Percentiles rank a stretch among this genome's conserved stretches.
Evolutionary conservation across 2,888 invertebrate genomes (phyloP).

Genomic region (Gerris lacustris): DNA sequence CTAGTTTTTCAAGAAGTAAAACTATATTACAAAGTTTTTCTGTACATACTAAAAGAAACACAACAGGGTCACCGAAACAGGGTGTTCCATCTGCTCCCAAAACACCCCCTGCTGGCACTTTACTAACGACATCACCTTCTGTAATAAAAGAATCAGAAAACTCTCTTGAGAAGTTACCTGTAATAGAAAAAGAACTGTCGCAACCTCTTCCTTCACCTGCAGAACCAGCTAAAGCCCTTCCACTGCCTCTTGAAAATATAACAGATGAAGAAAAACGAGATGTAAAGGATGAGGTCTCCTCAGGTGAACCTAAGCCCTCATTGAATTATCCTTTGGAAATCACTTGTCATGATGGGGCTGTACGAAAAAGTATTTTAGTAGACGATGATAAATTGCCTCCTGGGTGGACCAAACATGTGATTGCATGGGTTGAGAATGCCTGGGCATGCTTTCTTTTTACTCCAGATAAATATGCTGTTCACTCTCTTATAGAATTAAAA

Average conservation of each 20-base stretch:
- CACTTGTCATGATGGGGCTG: constrained; percentile 19
- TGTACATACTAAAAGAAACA: not conserved
- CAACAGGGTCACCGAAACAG: not conserved
- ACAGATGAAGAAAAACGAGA: not conserved
- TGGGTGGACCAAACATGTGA: constrained; percentile 68
- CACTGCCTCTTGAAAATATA: not conserved
- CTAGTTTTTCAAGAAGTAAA: not conserved
- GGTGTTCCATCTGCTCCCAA: not conserved
- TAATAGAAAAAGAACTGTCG: not conserved
- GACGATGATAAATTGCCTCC: constrained; percentile 56
- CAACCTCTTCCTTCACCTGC: not conserved
- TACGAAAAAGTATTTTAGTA: constrained; percentile 24
- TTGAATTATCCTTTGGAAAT: constrained; percentile 11
- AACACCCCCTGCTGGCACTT: not conserved
- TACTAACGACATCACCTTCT: not conserved
- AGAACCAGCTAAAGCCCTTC: not conserved
- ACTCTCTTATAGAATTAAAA: constrained; percentile 16
- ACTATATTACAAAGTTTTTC: constrained; percentile 5
- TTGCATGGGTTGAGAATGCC: constrained; percentile 56
- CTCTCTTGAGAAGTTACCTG: not conserved
- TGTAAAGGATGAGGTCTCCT: not conserved
- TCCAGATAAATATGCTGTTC: not conserved
- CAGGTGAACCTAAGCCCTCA: not conserved
- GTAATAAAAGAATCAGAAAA: not conserved
- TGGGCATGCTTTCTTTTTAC: constrained; percentile 64